Base-by-base conservation (phyloP, 2,113 vertebrate species). In the Trachemys scripta region DNA sequence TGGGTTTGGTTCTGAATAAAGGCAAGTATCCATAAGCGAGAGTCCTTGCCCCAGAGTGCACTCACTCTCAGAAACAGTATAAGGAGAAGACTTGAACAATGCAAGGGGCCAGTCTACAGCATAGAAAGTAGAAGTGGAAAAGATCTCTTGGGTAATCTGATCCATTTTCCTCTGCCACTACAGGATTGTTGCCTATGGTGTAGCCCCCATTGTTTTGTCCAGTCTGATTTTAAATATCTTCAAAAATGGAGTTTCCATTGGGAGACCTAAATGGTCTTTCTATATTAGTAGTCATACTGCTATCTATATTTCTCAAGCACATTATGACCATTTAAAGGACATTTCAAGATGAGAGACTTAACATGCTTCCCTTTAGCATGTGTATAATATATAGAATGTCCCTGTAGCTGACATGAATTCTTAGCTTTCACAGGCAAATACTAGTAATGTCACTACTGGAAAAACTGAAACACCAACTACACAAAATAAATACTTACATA, bases 21-120 rank as follows among this genome's bases (percentile, higher is more conserved):
- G 56, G 85, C 31, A 4, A 65, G 6, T 65, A 76, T n/a, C 6
- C 51, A 69, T 19, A 12, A 14, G 11, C 62, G 25, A 22, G 45
- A 72, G 50, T 84, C 1, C 75, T 6, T 83, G 10, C 27, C 57
- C 0, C 13, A 31, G 42, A 35, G 57, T 80, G 12, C 0, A 0
- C 42, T 53, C 4, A 12, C 17, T 38, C 3, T 80, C 54, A 69
- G 17, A 76, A 83, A 57, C 42, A 7, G 5, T 69, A n/a, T 20
- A n/a, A 35, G 65, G 65, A 69, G 65, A n/a, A n/a, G 65, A 69
- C 17, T 69, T 69, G 35, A n/a, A n/a, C 35, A n/a, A n/a, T n/a
- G 8, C 7, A n/a, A 69, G 65, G 31, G 65, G 35, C 8, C 65
- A 69, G 17, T n/a, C 35, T n/a, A n/a, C 16, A n/a, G 17, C 4